Evolutionary conservation across 2,797 vertebrate species (phyloP), one percentile per base, ranked within the genome.

Genomic region (Enteromius radiatus): DNA sequence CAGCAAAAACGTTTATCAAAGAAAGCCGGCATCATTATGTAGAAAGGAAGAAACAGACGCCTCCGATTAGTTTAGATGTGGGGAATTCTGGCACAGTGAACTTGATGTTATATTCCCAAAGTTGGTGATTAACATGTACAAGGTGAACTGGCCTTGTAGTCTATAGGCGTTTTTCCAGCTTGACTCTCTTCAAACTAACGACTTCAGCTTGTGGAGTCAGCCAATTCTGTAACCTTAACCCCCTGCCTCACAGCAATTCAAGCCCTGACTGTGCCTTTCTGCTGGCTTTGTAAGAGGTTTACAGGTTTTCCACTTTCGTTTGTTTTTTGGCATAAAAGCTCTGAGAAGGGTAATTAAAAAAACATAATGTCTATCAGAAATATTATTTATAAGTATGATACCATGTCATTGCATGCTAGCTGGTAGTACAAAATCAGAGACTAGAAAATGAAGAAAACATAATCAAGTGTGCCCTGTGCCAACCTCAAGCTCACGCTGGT

Each of bases 281-380:
- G 45, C 84, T 85, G 84, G 86, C 82, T 90, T 86, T 86, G 59
- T 91, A 90, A 93, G 91, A 91, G 90, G 87, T 93, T 92, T 91
- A 92, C 71, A 23, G 49, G 28, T 70, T 87, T 83, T 83, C 76
- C 76, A 70, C 82, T 49, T 71, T 86, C 87, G 87, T 85, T 84
- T 65, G 45, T 73, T 17, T 78, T 54, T 74, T 75, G 81, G 75
- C 49, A 47, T 59, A 10, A 3, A 26, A 9, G 3, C 28, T 84
- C 85, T 71, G 64, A 85, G 56, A 71, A 45, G 75, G 59, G 17
- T 19, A 8, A 61, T 69, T 54, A 4, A 45, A 15, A 4, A 69
- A 56, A 76, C 6, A 59, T 49, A 26, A 21, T 11, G 54, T 19
- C 36, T 38, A 80, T 49, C n/a, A 56, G 33, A 52, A 64, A 69